phyloP scores from a whole-genome alignment of 2,888 invertebrate species.

The Caenorhabditis sinica region DNA sequence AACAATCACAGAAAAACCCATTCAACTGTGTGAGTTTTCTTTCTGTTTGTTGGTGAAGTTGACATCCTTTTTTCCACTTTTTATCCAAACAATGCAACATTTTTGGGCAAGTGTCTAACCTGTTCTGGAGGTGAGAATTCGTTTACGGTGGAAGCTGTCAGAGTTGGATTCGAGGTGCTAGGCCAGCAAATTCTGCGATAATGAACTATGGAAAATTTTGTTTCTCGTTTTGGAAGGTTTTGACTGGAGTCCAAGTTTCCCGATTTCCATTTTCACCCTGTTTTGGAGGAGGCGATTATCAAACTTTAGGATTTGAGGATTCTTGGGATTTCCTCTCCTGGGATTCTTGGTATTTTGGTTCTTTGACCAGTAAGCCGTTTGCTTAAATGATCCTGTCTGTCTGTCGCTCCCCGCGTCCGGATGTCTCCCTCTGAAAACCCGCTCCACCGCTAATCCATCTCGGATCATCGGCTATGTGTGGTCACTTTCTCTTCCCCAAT shows the following conservation, averaged over 20 bases:
- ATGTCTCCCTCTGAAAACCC: neutral
- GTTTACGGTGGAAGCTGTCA: neutral
- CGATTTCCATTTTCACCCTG: too few relatives aligned
- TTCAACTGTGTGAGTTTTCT: slow-evolving; percentile 24
- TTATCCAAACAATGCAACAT: slow-evolving; percentile 32
- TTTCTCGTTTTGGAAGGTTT: too few relatives aligned
- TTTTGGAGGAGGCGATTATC: too few relatives aligned
- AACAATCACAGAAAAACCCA: slow-evolving; percentile 26
- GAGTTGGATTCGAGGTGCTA: neutral
- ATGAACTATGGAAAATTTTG: too few relatives aligned
- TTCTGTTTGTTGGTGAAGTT: neutral
- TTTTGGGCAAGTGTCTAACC: slow-evolving; percentile 5
- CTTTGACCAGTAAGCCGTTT: too few relatives aligned
- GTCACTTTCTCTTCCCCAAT: neutral
- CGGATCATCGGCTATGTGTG: neutral
- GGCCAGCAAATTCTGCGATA: too few relatives aligned
- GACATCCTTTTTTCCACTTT: slow-evolving; percentile 7
- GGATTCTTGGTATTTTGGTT: too few relatives aligned
- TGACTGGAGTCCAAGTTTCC: too few relatives aligned
- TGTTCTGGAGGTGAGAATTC: neutral
- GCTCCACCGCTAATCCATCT: slow-evolving; percentile 3
- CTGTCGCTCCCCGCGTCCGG: neutral
- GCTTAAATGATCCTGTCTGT: too few relatives aligned
- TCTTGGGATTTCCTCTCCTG: too few relatives aligned
- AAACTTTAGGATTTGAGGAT: too few relatives aligned